Conservation (phyloP, 2,888 invertebrate genomes). For the Cactoblastis cactorum region DNA sequence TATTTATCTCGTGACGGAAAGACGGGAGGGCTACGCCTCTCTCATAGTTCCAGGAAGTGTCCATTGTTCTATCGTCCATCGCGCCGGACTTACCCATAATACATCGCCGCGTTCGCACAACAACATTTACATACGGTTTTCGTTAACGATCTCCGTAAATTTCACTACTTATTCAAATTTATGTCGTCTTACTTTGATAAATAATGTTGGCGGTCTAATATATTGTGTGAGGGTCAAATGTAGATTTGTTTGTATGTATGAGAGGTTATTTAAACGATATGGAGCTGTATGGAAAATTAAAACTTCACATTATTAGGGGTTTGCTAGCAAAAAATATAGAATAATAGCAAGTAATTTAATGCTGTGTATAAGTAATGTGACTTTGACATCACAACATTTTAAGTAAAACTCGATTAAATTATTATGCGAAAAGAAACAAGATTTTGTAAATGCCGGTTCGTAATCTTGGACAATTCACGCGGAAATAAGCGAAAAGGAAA, state of each 20-base stretch:
- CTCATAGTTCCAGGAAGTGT: slow-evolving; percentile 39
- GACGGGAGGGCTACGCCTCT: slow-evolving; percentile 31
- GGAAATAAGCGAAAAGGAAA: slow-evolving; percentile 53
- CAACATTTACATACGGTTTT: slow-evolving; percentile 46
- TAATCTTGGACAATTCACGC: slow-evolving; percentile 48
- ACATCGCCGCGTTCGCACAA: slow-evolving; percentile 36
- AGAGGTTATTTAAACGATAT: too few relatives aligned
- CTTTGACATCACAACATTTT: neutral
- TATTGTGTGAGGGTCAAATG: neutral
- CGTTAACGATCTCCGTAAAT: slow-evolving; percentile 43
- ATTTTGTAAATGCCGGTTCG: slow-evolving; percentile 51
- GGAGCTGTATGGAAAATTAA: too few relatives aligned
- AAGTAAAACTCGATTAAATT: neutral
- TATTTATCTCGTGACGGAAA: slow-evolving; percentile 51
- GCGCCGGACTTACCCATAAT: slow-evolving; percentile 29
- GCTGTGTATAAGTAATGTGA: too few relatives aligned
- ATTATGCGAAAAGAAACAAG: slow-evolving; percentile 14
- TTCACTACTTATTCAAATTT: slow-evolving; percentile 33
- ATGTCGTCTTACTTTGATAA: slow-evolving; percentile 33
- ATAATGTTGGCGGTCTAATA: slow-evolving; percentile 23
- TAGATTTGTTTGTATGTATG: neutral
- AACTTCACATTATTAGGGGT: too few relatives aligned
- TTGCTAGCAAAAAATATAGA: too few relatives aligned
- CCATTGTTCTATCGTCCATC: slow-evolving; percentile 56
- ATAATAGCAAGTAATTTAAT: too few relatives aligned